Evolutionary conservation across 1,140 invertebrate genomes (phyloP).

Genomic region (Dermatophagoides farinae): DNA sequence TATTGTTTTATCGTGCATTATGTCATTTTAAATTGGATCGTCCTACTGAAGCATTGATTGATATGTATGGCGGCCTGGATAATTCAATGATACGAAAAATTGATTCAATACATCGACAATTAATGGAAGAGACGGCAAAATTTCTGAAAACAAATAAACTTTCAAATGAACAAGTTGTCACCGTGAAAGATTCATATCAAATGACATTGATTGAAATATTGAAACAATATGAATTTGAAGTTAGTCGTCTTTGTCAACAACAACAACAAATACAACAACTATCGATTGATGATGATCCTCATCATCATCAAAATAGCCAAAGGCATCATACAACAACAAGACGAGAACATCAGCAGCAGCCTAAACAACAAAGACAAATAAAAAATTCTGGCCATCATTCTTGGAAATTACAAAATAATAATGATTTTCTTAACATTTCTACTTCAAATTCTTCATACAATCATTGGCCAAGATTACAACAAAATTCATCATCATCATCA

Average conservation of each 20-base stretch:
- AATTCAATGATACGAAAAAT: background rate
- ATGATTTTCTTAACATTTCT: too few relatives aligned
- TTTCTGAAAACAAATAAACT: background rate
- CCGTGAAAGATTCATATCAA: background rate
- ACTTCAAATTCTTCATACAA: too few relatives aligned
- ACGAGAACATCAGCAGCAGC: background rate
- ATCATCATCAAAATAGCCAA: background rate
- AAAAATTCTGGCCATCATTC: too few relatives aligned
- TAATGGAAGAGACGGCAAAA: background rate
- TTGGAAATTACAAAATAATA: too few relatives aligned
- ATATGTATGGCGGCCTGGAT: background rate
- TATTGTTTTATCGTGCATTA: constrained; percentile 1
- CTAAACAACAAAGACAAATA: background rate
- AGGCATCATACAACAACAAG: background rate
- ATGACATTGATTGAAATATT: background rate
- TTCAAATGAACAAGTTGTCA: background rate
- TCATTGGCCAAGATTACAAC: too few relatives aligned
- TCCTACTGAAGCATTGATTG: background rate
- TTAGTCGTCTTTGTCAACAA: background rate
- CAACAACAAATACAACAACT: background rate
- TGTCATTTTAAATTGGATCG: background rate
- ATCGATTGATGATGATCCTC: background rate
- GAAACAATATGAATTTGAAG: background rate
- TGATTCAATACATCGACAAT: background rate
- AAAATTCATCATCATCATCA: too few relatives aligned